A percentile compares a stretch with the other conserved stretches of the same genome.
These are phyloP conservation scores for Panthera leo DNA, from an alignment of 2,113 vertebrate species.

Conservation along the genomic window DNA sequence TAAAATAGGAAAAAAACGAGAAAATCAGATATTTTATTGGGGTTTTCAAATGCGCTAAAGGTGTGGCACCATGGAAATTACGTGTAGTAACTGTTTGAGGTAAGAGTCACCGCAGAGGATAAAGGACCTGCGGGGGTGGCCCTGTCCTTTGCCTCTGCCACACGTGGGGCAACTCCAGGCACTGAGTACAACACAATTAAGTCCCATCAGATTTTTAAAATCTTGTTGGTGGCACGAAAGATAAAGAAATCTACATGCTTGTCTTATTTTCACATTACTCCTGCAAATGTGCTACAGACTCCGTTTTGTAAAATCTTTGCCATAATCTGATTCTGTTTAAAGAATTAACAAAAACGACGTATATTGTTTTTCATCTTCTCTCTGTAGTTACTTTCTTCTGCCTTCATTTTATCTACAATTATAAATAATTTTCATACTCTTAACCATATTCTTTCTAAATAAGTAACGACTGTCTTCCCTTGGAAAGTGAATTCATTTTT, in stretches of 20 bases:
- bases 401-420: not conserved
- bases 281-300: not conserved
- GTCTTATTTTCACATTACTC: conserved; percentile 1
- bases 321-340: not conserved
- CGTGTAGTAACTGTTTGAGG: not conserved
- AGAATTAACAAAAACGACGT: not conserved
- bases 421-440: not conserved
- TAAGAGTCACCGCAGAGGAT: not conserved
- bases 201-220: not conserved
- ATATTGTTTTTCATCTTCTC: not conserved
- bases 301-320: not conserved
- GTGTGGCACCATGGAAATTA: not conserved
- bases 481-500: not conserved
- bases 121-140: not conserved
- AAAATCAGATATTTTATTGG: conserved; percentile 23
- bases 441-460: not conserved
- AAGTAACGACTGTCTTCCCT: not conserved
- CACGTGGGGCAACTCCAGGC: not conserved
- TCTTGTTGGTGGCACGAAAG: not conserved
- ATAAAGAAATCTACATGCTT: not conserved
- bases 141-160: not conserved
- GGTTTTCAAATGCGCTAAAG: conserved; percentile 2
- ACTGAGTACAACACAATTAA: not conserved
- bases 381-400: not conserved
- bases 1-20: not conserved